Conservation (phyloP, 2,888 invertebrate genomes). For the Lepidocyrtoides sp. region DNA sequence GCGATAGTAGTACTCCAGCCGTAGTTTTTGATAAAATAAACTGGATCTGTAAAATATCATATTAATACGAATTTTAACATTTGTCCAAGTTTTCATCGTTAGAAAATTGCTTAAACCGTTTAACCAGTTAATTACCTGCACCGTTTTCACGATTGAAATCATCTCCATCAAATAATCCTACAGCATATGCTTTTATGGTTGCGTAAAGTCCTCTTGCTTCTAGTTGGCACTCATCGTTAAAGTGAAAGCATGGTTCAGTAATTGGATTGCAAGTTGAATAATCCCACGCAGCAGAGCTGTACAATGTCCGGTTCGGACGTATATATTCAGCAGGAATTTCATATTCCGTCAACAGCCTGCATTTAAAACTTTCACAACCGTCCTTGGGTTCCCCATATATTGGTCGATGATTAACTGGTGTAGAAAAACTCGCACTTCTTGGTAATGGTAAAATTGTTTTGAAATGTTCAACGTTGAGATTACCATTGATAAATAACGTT, state of each 20-base stretch:
- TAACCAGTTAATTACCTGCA: background rate
- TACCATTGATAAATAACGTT: background rate
- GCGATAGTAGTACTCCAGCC: background rate
- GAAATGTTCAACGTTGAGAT: background rate
- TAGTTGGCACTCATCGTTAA: background rate
- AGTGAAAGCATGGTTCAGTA: background rate
- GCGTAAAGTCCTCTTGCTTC: background rate
- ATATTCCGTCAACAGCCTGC: background rate
- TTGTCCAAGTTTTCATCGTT: too few species aligned
- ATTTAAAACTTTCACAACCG: background rate
- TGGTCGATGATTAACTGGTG: background rate
- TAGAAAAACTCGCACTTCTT: background rate
- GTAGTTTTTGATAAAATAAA: background rate
- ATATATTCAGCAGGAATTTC: background rate
- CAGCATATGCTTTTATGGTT: background rate
- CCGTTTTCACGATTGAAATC: background rate
- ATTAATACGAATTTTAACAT: background rate
- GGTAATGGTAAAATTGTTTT: background rate
- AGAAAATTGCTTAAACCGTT: too few species aligned
- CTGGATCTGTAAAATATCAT: background rate
- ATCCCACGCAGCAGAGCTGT: background rate
- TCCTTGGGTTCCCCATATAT: background rate
- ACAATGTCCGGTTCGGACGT: background rate
- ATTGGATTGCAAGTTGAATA: background rate
- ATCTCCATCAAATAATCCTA: background rate